These are phyloP conservation scores for Armadillidium nasatum DNA, from an alignment of 1,140 invertebrate genomes.

Conservation along the genomic window DNA sequence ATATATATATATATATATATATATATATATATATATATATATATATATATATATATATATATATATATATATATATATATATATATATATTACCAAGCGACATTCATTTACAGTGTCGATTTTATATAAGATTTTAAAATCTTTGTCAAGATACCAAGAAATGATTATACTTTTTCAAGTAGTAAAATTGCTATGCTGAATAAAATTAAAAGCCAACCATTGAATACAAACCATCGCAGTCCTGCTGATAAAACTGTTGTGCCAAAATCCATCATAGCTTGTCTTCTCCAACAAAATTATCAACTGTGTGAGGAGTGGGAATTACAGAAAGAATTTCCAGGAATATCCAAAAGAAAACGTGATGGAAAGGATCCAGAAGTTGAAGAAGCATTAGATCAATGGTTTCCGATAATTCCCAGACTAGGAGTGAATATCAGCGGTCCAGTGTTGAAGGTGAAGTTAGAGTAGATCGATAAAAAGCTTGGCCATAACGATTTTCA, in stretches of 20 bases:
- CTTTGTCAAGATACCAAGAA: neutral
- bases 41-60: no score
- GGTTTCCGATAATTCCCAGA: neutral
- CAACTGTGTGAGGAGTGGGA: neutral
- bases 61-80: no score
- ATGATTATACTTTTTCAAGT: neutral
- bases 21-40: no score
- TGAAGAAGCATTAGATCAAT: neutral
- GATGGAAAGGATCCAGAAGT: neutral
- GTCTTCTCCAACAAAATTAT: neutral
- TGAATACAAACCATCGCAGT: neutral
- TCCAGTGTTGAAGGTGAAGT: neutral
- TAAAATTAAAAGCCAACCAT: neutral
- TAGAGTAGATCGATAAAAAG: neutral
- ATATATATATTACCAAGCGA: no score
- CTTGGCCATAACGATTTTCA: neutral
- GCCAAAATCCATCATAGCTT: neutral
- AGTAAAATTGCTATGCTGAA: neutral
- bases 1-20: no score
- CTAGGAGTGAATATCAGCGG: neutral
- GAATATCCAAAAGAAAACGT: neutral
- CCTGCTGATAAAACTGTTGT: neutral
- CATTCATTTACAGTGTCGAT: no score
- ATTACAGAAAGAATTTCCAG: neutral
- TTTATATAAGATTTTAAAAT: no score